Evolutionary conservation across 2,113 vertebrate species (phyloP).

Genomic region (Gracilinanus agilis): DNA sequence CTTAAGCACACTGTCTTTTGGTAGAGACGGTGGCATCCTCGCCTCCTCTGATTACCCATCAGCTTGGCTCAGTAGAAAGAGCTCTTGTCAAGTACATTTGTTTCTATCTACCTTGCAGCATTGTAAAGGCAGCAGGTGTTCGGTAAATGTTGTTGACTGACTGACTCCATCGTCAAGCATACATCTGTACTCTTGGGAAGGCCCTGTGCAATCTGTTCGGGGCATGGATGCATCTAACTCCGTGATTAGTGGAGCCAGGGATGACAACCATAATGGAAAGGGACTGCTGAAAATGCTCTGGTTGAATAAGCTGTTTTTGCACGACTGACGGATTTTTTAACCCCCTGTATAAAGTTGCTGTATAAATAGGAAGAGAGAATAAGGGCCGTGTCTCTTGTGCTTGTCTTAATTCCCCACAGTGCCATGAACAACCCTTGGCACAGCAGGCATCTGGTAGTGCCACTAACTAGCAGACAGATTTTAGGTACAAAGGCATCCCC

Average conservation of each 20-base stretch:
- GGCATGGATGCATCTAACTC: slow-evolving; percentile 15
- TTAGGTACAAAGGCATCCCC: background rate
- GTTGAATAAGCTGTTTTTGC: slow-evolving; percentile 36
- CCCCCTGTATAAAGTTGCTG: background rate
- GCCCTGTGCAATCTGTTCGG: slow-evolving; percentile 27
- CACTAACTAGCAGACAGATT: background rate
- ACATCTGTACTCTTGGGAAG: slow-evolving; percentile 5
- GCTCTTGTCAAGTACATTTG: background rate
- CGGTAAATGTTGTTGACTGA: background rate
- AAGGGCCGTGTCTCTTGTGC: background rate
- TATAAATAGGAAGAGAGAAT: background rate
- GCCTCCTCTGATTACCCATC: background rate
- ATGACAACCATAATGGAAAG: slow-evolving; percentile 18
- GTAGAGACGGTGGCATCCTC: background rate
- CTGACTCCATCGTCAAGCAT: background rate
- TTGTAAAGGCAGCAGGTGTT: background rate
- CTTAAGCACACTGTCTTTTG: background rate
- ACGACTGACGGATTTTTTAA: background rate
- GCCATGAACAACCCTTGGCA: background rate
- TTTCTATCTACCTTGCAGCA: background rate
- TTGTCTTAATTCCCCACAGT: slow-evolving; percentile 1
- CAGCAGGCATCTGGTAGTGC: background rate
- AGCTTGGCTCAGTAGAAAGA: background rate
- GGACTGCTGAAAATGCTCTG: slow-evolving; percentile 2
- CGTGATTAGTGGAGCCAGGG: slow-evolving; percentile 41